Evolutionary conservation across 2,113 vertebrate genomes (phyloP).

Genomic region (Accipiter cooperii): DNA sequence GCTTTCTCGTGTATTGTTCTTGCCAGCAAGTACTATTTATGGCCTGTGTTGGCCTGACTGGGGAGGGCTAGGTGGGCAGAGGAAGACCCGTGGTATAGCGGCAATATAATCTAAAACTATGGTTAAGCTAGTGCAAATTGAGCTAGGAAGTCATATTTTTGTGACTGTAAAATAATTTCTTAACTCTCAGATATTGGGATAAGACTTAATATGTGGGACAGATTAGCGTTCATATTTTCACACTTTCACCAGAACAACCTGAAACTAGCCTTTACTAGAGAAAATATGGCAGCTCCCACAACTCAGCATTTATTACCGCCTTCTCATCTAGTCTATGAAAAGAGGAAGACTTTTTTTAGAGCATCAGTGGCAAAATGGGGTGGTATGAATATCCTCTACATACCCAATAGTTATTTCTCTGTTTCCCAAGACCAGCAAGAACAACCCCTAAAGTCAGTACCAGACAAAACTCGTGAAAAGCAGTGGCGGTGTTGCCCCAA

Average conservation of each 20-base stretch:
- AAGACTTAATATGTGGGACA: neutral
- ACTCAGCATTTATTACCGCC: rapidly evolving
- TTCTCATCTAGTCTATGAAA: neutral
- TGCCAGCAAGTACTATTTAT: neutral
- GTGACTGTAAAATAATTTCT: neutral
- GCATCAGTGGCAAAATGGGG: neutral
- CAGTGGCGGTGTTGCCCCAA: neutral
- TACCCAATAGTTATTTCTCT: neutral
- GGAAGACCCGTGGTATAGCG: neutral
- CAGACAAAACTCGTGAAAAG: neutral
- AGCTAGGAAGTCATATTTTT: neutral
- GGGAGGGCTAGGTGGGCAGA: neutral
- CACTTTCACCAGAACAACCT: neutral
- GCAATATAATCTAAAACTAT: neutral
- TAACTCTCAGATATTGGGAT: neutral
- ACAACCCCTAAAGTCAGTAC: neutral
- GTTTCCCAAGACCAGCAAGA: neutral
- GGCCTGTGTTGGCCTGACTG: neutral
- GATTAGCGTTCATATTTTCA: neutral
- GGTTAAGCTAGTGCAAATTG: neutral
- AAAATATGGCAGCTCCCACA: neutral
- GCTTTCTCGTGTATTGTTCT: neutral
- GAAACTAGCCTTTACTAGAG: neutral
- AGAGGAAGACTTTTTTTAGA: neutral
- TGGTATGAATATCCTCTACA: neutral